Evolutionary conservation across 2,797 vertebrate genomes (phyloP).

Genomic region (Nannoperca obscura): DNA sequence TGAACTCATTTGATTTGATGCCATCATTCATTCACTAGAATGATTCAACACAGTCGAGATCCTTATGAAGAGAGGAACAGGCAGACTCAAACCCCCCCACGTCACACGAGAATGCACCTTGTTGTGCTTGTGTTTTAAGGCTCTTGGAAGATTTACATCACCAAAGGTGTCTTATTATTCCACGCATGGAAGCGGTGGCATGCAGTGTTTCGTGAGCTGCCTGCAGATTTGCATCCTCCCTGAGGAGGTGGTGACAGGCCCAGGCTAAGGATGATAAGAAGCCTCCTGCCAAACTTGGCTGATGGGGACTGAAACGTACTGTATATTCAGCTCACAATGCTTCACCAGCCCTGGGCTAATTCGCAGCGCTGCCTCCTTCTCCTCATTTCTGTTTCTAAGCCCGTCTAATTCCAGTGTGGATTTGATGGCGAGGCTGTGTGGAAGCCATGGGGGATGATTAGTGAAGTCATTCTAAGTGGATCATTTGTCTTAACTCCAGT

Average conservation of each 20-base stretch:
- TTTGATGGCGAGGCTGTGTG: conserved; percentile 19
- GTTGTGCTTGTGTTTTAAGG: conserved; percentile 54
- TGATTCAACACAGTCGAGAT: conserved; percentile 60
- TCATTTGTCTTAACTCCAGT: conserved; percentile 32
- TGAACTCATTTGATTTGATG: conserved; percentile 26
- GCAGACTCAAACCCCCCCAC: conserved; percentile 31
- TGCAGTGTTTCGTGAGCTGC: conserved; percentile 61
- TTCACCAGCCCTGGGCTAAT: conserved; percentile 43
- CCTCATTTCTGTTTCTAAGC: conserved; percentile 23
- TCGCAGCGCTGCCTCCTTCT: conserved; percentile 26
- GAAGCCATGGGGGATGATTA: conserved; percentile 43
- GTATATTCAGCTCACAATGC: conserved; percentile 48
- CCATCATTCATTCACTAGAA: conserved; percentile 42
- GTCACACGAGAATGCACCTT: conserved; percentile 41
- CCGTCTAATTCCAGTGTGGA: conserved; percentile 38
- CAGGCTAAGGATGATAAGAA: conserved; percentile 71
- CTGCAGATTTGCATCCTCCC: conserved; percentile 69
- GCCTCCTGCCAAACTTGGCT: conserved; percentile 63
- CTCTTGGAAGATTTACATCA: conserved; percentile 69
- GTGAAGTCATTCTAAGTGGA: conserved; percentile 39
- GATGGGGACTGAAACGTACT: conserved; percentile 43
- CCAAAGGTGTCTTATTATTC: conserved; percentile 72
- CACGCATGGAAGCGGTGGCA: conserved; percentile 51
- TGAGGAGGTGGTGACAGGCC: conserved; percentile 59
- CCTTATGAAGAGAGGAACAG: conserved; percentile 52